A percentile compares a stretch with the other conserved stretches of the same genome.
Conservation (phyloP, 2,888 invertebrate species). For the Phaedon cochleariae region DNA sequence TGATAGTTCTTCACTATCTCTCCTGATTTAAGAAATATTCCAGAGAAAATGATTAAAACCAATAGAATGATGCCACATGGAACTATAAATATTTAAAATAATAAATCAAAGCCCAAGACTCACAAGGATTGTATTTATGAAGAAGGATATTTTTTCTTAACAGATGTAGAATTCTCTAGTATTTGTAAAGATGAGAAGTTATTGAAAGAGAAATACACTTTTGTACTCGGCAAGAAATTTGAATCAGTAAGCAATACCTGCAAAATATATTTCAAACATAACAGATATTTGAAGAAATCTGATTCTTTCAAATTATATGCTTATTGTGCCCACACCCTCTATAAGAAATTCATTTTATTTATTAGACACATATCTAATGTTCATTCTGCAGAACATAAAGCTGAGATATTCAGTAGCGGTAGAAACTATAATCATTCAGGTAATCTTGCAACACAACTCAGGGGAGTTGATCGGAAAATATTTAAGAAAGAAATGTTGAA, state of each 20-base stretch:
- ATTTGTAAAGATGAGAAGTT: slow-evolving; percentile 8
- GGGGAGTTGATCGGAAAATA: slow-evolving; percentile 1
- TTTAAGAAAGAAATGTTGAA: slow-evolving; percentile 3
- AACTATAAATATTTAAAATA: slow-evolving; percentile 4
- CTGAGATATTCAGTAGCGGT: background rate
- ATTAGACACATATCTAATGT: background rate
- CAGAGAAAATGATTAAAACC: background rate
- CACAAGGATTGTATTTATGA: slow-evolving; percentile 3
- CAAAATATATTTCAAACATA: slow-evolving; percentile 11
- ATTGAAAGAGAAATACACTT: slow-evolving; percentile 8
- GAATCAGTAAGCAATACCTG: slow-evolving; percentile 12
- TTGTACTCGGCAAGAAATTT: background rate
- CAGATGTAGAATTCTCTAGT: background rate
- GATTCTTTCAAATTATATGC: slow-evolving; percentile 20
- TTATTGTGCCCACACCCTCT: slow-evolving; percentile 4
- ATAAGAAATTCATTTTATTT: slow-evolving; percentile 1
- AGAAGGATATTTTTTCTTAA: slow-evolving; percentile 7
- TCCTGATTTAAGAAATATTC: background rate
- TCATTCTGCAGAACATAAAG: background rate
- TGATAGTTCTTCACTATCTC: background rate
- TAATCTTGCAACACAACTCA: slow-evolving; percentile 3
- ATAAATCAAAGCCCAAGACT: background rate
- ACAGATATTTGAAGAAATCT: background rate
- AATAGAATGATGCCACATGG: background rate
- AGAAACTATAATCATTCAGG: background rate